Percentiles rank a stretch among this genome's conserved stretches.
Conservation (phyloP, 2,113 vertebrate species). For the Hassar affinis region DNA sequence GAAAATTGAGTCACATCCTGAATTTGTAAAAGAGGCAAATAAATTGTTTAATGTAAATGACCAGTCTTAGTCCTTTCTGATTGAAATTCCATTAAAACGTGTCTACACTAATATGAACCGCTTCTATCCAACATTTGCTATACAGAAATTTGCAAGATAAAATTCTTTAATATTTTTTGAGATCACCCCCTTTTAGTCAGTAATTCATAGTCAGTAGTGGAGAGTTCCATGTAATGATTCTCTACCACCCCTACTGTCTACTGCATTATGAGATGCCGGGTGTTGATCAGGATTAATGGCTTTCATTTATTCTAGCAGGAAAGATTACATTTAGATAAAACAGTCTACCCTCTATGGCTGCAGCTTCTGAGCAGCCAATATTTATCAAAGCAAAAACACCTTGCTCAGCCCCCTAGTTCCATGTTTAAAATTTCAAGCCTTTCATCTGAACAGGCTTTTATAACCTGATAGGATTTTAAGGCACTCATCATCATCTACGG, state of each 20-base stretch:
- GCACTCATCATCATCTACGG: too few species aligned
- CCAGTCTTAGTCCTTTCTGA: too few species aligned
- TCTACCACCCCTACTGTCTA: neutral
- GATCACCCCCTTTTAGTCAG: neutral
- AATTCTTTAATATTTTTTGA: neutral
- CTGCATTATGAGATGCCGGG: neutral
- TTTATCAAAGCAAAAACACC: neutral
- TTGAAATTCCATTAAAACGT: neutral
- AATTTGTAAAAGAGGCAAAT: neutral
- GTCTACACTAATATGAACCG: neutral
- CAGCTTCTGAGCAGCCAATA: neutral
- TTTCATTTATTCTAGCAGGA: conserved; percentile 11
- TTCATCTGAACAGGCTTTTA: neutral
- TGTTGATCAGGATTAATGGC: conserved; percentile 19
- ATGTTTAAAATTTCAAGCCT: neutral
- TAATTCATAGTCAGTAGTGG: neutral
- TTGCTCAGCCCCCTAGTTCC: neutral
- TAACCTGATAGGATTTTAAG: neutral
- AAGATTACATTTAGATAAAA: conserved; percentile 21
- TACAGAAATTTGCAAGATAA: neutral
- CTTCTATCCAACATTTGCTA: neutral
- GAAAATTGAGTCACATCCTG: neutral
- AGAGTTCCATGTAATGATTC: neutral
- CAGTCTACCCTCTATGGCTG: neutral
- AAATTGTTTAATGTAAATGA: too few species aligned